A percentile compares a stretch with the other conserved stretches of the same genome.
These are phyloP conservation scores for Meiosimyza decipiens DNA, from an alignment of 2,888 invertebrate species.

Conservation along the genomic window DNA sequence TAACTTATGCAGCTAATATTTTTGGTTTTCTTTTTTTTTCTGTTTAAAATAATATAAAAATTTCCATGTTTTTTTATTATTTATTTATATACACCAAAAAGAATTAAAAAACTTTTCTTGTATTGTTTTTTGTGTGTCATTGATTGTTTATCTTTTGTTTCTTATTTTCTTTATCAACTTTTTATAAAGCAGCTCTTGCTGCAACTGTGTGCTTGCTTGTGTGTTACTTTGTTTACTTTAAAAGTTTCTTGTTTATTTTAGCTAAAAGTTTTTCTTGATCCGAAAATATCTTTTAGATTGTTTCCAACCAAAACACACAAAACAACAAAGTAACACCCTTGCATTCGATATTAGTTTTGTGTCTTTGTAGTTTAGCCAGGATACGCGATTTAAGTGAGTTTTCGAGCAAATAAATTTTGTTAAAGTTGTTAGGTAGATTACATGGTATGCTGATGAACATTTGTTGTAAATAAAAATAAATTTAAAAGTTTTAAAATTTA, in stretches of 20 bases:
- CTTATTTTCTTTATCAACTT: no score
- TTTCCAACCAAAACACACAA: constrained; percentile 55
- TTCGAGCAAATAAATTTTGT: neutral
- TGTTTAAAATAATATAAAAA: neutral
- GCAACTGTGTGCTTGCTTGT: constrained; percentile 1
- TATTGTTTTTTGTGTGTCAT: constrained; percentile 11
- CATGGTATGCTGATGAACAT: no score
- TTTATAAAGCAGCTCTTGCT: neutral
- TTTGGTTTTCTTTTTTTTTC: neutral
- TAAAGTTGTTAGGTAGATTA: no score
- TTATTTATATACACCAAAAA: constrained; percentile 23
- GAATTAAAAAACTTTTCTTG: constrained; percentile 43
- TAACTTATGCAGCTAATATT: neutral
- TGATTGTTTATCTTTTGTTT: constrained; percentile 4
- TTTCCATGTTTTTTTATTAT: constrained; percentile 5
- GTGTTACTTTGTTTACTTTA: neutral
- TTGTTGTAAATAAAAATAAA: no score
- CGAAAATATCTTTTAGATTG: constrained; percentile 58
- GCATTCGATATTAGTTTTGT: no score
- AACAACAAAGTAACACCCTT: constrained; percentile 42
- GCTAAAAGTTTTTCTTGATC: constrained; percentile 60
- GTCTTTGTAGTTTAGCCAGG: no score
- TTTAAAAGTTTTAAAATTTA: no score
- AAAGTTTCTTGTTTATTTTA: constrained; percentile 37
- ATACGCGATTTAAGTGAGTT: constrained; percentile 6